Conservation (phyloP, 2,888 invertebrate species). For the Drosophila algonquin region DNA sequence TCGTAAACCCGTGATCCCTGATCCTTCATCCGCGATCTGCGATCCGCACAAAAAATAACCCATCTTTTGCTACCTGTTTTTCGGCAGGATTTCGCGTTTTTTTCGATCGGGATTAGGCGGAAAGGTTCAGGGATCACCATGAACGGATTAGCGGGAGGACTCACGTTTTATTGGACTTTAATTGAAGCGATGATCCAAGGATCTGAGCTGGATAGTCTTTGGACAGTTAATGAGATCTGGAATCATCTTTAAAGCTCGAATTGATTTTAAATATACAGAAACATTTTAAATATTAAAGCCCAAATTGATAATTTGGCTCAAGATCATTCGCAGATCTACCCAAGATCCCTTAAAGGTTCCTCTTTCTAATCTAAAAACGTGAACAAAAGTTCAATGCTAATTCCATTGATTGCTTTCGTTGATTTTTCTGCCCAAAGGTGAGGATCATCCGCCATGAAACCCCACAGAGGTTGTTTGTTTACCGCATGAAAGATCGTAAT, state of each 20-base stretch:
- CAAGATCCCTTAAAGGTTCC: no score
- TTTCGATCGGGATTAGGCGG: conserved; percentile 12
- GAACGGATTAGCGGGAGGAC: background rate
- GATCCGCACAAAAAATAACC: conserved; percentile 18
- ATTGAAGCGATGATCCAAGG: background rate
- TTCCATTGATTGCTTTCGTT: background rate
- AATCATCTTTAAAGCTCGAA: no score
- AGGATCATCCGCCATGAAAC: background rate
- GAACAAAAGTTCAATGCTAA: background rate
- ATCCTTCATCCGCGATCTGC: background rate
- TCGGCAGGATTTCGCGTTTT: conserved; percentile 16
- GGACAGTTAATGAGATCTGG: no score
- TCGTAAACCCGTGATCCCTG: conserved; percentile 28
- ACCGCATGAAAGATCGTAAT: background rate
- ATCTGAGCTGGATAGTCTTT: background rate
- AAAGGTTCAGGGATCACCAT: background rate
- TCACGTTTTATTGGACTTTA: background rate
- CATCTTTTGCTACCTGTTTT: conserved; percentile 21
- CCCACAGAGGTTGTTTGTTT: background rate
- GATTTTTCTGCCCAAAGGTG: background rate
- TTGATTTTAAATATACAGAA: no score
- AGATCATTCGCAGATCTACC: no score
- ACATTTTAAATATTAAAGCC: no score
- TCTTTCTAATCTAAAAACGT: no score
- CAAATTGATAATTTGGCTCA: no score